Base-by-base conservation (phyloP, 2,888 invertebrate species). In the Platycheirus rosarum region DNA sequence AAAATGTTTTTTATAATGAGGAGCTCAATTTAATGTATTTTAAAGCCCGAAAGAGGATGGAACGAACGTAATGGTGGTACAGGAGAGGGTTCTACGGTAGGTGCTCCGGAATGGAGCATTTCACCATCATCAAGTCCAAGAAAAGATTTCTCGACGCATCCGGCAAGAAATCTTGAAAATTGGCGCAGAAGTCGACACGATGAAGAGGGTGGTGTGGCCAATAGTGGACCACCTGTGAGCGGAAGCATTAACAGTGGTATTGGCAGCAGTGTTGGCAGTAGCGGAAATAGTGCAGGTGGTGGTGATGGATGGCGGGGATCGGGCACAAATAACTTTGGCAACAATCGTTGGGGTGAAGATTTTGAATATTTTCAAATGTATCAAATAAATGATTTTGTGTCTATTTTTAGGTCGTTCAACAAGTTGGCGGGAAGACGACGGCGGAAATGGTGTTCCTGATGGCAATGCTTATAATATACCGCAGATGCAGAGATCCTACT, bases 381-480 rank as follows among this genome's bases (percentile, higher is more conserved):
- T 57, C 29, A 40, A 44, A 40, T 23, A 11, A n/a, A 23, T 49
- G 8, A 32, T 35, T 48, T 73, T 46, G 26, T 2, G 2, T 51
- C 8, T 32, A 40, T 60, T 51, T 11, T 37, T 60, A 90, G 90
- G 88, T 2, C 88, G 90, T 11, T 89, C 90, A 29, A 88, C 89
- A 1, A 90, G 90, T 77, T 90, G 90, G 90, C 86, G 90, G 1
- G 90, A 90, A 35, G 90, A 90, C 23, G 90, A 90, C 2, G 70
- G 49, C 20, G 49, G 85, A 1, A 57, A 63, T 42, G 62, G 86
- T 23, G 73, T 65, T 9, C 26, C 46, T 23, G 78, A 57, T 11
- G 60, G 68, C 2, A 84, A 62, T 49, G 70, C 65, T 13, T 84
- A 78, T 29, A 53, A 77, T 9, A 69, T 82, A 16, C 57, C 84